A percentile compares a stretch with the other conserved stretches of the same genome.
Evolutionary conservation across 2,113 vertebrate species (phyloP).

Genomic region (Petrocephalus microphthalmus): DNA sequence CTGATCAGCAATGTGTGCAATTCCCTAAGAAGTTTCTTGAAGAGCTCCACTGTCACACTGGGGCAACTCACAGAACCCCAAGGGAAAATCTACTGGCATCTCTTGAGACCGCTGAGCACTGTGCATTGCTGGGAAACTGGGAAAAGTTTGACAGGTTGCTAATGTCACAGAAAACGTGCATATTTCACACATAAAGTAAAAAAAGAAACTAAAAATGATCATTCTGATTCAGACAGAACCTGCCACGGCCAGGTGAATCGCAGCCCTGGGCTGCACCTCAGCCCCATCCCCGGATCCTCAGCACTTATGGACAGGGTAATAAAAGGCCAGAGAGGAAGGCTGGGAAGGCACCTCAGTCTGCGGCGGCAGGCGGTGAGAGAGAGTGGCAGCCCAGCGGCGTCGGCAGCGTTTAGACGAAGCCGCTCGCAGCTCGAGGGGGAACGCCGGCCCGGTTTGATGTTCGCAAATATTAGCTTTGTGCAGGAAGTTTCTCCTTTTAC

Average conservation of each 20-base stretch:
- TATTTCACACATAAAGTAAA: neutral
- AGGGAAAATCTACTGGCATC: neutral
- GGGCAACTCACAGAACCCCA: neutral
- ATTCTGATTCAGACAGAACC: neutral
- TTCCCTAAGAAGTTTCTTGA: conserved; percentile 3
- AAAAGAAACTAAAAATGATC: neutral
- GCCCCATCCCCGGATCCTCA: conserved; percentile 37
- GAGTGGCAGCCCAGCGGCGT: conserved; percentile 33
- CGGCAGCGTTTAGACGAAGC: conserved; percentile 36
- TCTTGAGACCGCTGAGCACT: neutral
- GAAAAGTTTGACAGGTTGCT: neutral
- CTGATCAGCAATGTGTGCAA: neutral
- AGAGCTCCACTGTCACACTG: neutral
- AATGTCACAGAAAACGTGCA: neutral
- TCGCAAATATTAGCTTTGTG: conserved; percentile 65
- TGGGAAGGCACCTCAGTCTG: conserved; percentile 43
- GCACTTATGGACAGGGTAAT: conserved; percentile 34
- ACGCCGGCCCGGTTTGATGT: conserved; percentile 59
- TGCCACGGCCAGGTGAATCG: neutral
- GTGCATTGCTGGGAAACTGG: neutral
- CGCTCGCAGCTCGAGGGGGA: conserved; percentile 29
- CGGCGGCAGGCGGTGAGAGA: conserved; percentile 39
- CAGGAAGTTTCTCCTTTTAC: conserved; percentile 52
- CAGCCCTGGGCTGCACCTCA: neutral
- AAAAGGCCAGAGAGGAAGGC: conserved; percentile 22